phyloP scores from a whole-genome alignment of 2,113 vertebrate genomes.

The Xiphorhynchus elegans region DNA sequence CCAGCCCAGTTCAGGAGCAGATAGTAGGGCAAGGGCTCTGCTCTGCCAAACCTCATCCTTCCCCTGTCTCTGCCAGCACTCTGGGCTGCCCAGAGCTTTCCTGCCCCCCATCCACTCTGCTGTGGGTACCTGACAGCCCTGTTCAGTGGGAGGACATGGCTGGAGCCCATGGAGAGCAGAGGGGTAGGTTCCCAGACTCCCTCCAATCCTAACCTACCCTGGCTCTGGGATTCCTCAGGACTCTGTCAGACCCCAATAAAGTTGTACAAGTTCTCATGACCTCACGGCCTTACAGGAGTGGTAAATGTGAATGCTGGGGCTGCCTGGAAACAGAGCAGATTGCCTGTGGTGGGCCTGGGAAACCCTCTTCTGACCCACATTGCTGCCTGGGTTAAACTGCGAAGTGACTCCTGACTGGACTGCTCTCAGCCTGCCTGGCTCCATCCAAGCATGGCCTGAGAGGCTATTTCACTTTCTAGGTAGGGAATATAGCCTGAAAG shows the following conservation, averaged over 20 bases:
- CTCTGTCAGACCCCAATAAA: slow-evolving; percentile 50
- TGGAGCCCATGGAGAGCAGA: rapidly evolving
- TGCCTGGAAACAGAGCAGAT: slow-evolving; percentile 34
- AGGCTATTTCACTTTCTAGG: not conserved
- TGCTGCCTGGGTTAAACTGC: not conserved
- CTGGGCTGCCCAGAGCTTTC: not conserved
- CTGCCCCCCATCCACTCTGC: not conserved
- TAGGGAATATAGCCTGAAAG: not conserved
- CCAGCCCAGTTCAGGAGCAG: not conserved
- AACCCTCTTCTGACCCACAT: not conserved
- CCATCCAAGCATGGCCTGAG: rapidly evolving
- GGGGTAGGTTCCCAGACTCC: not conserved
- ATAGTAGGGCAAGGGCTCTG: not conserved
- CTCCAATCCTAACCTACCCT: not conserved
- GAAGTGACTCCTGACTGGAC: not conserved
- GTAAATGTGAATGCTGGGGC: rapidly evolving
- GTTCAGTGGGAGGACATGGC: not conserved
- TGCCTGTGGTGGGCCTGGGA: not conserved
- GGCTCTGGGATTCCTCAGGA: slow-evolving; percentile 49
- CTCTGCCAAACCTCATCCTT: not conserved
- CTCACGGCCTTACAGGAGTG: not conserved
- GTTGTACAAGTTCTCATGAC: slow-evolving; percentile 35
- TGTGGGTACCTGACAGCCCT: not conserved
- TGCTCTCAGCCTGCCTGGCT: not conserved
- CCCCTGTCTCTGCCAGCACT: not conserved